Conservation (phyloP, 2,888 invertebrate genomes). For the Pherbina coryleti region DNA sequence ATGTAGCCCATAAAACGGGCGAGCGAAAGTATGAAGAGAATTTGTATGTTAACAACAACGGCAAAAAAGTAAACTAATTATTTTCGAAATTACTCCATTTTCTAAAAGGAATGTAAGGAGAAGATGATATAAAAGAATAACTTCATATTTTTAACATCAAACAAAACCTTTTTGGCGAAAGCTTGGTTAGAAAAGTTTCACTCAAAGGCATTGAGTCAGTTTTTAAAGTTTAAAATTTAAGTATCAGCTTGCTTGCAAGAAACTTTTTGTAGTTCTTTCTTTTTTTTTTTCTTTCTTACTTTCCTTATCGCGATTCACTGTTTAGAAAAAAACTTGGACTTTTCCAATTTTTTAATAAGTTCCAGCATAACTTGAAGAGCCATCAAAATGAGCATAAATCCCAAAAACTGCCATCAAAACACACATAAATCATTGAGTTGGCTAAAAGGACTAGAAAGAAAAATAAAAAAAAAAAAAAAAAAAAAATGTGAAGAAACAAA, state of each 20-base stretch:
- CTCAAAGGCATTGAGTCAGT: too few relatives aligned
- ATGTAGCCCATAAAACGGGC: too few relatives aligned
- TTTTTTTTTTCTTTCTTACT: neutral
- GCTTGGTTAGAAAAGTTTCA: too few relatives aligned
- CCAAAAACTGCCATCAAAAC: neutral
- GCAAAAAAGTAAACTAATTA: too few relatives aligned
- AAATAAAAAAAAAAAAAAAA: neutral
- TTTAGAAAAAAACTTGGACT: neutral
- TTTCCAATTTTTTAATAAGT: neutral
- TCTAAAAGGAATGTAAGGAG: too few relatives aligned
- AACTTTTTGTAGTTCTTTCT: neutral
- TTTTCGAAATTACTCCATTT: too few relatives aligned
- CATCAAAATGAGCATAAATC: conserved; percentile 1
- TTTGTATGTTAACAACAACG: too few relatives aligned
- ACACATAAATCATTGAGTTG: conserved; percentile 18
- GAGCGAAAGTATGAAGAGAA: too few relatives aligned
- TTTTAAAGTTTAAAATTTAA: too few relatives aligned
- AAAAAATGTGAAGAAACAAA: neutral
- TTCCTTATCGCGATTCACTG: neutral
- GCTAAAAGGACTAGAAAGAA: neutral
- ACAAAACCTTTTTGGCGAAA: too few relatives aligned
- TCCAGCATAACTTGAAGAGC: neutral
- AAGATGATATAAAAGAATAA: too few relatives aligned
- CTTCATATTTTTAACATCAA: too few relatives aligned
- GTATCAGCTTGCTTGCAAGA: neutral